Evolutionary conservation across 2,888 invertebrate genomes (phyloP).

Genomic region (Cephus nigrinus): DNA sequence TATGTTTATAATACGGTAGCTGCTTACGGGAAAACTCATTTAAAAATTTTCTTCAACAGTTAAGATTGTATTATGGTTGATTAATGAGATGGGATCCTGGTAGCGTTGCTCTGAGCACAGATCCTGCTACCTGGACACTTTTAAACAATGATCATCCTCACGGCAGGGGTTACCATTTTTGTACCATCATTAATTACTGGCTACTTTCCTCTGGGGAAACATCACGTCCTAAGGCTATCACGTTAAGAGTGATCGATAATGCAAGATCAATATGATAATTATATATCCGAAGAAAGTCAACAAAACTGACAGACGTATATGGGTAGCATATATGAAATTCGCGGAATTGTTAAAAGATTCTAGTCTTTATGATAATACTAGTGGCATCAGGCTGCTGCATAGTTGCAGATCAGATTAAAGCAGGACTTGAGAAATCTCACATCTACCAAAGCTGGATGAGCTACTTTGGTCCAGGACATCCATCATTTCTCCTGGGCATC

Average conservation of each 20-base stretch:
- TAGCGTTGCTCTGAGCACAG: background rate
- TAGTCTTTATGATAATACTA: background rate
- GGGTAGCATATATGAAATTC: background rate
- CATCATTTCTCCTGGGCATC: slow-evolving; percentile 48
- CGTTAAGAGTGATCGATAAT: background rate
- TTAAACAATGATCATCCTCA: slow-evolving; percentile 39
- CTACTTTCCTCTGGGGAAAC: slow-evolving; percentile 6
- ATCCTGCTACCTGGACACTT: slow-evolving; percentile 6
- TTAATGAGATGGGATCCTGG: background rate
- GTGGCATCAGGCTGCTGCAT: slow-evolving; percentile 17
- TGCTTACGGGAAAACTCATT: background rate
- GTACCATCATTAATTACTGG: slow-evolving; percentile 33
- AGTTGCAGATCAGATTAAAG: slow-evolving; percentile 47
- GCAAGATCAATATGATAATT: background rate
- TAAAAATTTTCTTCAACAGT: background rate
- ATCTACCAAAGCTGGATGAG: background rate
- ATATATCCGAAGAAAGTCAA: background rate
- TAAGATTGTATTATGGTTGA: background rate
- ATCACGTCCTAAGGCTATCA: background rate
- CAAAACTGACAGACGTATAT: background rate
- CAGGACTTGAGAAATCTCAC: slow-evolving; percentile 37
- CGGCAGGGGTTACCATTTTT: slow-evolving; percentile 26
- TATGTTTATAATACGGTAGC: background rate
- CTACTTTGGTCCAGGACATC: slow-evolving; percentile 29
- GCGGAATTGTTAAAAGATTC: background rate